Evolutionary conservation across 2,113 vertebrate species (phyloP), one percentile per base, ranked within the genome.

Genomic region (Phycodurus eques): DNA sequence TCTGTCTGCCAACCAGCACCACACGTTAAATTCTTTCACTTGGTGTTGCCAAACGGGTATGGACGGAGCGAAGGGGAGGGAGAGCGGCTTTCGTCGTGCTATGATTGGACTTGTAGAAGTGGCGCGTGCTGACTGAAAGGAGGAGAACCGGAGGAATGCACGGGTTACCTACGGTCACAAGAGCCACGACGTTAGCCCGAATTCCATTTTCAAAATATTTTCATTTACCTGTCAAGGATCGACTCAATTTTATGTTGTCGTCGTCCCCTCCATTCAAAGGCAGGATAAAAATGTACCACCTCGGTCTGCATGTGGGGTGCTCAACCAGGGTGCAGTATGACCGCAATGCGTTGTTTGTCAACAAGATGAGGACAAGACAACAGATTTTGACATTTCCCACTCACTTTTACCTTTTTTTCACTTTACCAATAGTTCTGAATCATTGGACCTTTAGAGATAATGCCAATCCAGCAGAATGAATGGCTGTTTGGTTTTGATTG

Each of bases 51-150:
- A 74, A 67, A 27, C 1, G 2, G 51, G 31, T n/a, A 1, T 43
- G 4, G 31, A 10, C 14, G 10, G 49, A n/a, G 12, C 14, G 10
- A 44, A 22, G 12, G 57, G n/a, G 46, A 47, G 5, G 67, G 17
- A 44, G 14, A 7, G 2, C 51, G 13, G 13, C 49, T 35, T 11
- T 15, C 75, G 68, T 84, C 77, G 20, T 70, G 44, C 64, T 75
- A 67, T 87, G 88, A 90, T 94, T 94, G 93, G 92, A 76, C 79
- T 39, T 44, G 51, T 67, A 14, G 13, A 74, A 81, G 91, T 94
- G 93, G 93, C 90, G 93, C 91, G 93, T 90, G 89, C 81, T 49
- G 68, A 73, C 10, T 43, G 35, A 66, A 82, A 91, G 90, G 60
- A 74, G 67, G 51, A 60, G 71, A 74, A 67, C 69, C 51, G 76